A percentile compares a stretch with the other conserved stretches of the same genome.
These are phyloP conservation scores for Ophion costatus DNA, from an alignment of 2,888 invertebrate species.

Conservation along the genomic window DNA sequence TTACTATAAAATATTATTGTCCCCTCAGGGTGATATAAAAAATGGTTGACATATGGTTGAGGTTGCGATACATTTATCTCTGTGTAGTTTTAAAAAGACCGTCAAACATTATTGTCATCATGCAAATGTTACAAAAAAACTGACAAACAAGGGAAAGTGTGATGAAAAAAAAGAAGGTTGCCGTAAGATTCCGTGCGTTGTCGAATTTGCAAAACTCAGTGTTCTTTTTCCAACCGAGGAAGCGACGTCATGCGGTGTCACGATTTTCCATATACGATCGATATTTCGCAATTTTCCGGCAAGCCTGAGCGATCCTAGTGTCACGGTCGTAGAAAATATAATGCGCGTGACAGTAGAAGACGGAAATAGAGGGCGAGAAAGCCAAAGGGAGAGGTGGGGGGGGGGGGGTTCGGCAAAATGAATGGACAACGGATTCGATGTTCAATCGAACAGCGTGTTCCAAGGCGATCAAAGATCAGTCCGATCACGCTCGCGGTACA, in stretches of 20 bases:
- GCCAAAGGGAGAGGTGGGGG: constrained; percentile 8
- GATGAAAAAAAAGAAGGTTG: too few relatives aligned
- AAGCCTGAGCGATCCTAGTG: constrained; percentile 14
- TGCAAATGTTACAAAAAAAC: too few relatives aligned
- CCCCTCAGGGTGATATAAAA: too few relatives aligned
- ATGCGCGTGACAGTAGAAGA: neutral
- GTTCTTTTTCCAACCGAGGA: too few relatives aligned
- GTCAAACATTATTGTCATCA: too few relatives aligned
- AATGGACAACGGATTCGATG: constrained; percentile 37
- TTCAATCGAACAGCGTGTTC: constrained; percentile 25
- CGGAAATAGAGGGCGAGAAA: neutral
- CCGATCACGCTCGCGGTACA: neutral
- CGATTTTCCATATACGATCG: constrained; percentile 12
- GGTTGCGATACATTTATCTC: too few relatives aligned
- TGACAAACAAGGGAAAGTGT: too few relatives aligned
- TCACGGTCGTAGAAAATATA: constrained; percentile 26
- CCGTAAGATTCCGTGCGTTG: too few relatives aligned
- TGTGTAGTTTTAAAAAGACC: too few relatives aligned
- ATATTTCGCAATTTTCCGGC: constrained; percentile 20
- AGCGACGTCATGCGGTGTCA: neutral
- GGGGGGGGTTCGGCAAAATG: constrained; percentile 2
- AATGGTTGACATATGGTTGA: too few relatives aligned
- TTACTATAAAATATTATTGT: too few relatives aligned
- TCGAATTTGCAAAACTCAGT: too few relatives aligned
- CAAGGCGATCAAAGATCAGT: constrained; percentile 49